Conservation (phyloP, 2,797 vertebrate species). For the Artibeus lituratus region DNA sequence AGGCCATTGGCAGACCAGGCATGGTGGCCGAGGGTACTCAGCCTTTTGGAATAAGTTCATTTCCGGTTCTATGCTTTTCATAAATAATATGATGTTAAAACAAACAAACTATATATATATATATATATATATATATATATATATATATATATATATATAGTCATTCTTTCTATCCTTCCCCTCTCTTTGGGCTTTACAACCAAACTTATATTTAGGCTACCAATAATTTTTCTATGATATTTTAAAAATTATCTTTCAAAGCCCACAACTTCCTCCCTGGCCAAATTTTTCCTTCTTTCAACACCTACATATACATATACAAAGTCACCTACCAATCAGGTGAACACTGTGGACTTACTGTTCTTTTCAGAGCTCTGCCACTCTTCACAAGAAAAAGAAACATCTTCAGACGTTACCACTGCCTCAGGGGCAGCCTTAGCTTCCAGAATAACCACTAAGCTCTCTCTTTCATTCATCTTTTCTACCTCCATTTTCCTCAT, state of each 20-base stretch:
- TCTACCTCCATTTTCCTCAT: background rate
- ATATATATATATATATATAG: no score
- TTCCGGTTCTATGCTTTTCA: background rate
- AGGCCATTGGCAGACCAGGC: background rate
- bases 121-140: no score
- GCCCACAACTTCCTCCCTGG: rapidly evolving
- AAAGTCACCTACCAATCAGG: background rate
- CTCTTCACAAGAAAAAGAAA: background rate
- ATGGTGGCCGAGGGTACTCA: background rate
- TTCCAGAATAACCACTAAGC: background rate
- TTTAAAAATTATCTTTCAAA: background rate
- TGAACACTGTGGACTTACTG: background rate
- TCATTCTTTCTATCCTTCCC: background rate
- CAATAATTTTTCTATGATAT: background rate
- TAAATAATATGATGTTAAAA: background rate
- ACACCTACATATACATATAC: background rate
- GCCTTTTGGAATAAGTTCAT: background rate
- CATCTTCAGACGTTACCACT: rapidly evolving
- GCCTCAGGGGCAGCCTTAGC: background rate
- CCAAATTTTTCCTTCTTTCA: background rate
- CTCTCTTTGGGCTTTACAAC: background rate
- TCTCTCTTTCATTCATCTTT: rapidly evolving
- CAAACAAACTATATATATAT: background rate
- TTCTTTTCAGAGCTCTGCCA: background rate
- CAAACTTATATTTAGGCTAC: background rate